phyloP scores from a whole-genome alignment of 1,140 invertebrate species.

The Hormaphis cornu region DNA sequence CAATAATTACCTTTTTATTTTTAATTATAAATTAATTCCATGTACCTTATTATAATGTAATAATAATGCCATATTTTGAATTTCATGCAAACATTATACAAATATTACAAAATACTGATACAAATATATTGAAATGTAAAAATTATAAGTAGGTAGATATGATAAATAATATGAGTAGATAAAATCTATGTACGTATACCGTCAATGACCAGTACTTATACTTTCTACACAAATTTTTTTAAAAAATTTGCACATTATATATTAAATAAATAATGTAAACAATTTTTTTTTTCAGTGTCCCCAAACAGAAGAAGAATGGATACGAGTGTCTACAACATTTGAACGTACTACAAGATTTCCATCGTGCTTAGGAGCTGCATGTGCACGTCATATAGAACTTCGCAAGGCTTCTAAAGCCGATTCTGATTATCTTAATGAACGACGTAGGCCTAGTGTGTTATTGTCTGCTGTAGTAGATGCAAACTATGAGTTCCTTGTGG shows the following conservation, averaged over 20 bases:
- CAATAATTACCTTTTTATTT: too few species aligned
- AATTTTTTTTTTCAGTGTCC: constrained; percentile 11
- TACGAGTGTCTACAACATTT: constrained; percentile 38
- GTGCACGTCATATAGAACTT: constrained; percentile 38
- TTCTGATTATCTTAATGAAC: constrained; percentile 43
- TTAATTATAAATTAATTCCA: too few species aligned
- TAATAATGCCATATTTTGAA: too few species aligned
- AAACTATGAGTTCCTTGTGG: constrained; percentile 38
- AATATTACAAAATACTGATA: too few species aligned
- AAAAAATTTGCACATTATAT: not conserved
- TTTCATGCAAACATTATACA: too few species aligned
- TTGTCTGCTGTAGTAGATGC: constrained; percentile 44
- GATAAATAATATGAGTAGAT: too few species aligned
- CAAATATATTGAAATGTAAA: too few species aligned
- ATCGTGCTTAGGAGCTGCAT: constrained; percentile 42
- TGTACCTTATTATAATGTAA: too few species aligned
- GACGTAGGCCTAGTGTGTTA: constrained; percentile 42
- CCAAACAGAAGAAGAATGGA: constrained; percentile 37
- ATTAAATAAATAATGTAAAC: not conserved
- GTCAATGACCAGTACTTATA: too few species aligned
- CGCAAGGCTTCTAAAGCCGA: constrained; percentile 39
- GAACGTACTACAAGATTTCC: constrained; percentile 43
- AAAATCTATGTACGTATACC: too few species aligned
- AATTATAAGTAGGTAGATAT: too few species aligned
- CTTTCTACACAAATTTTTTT: too few species aligned